A percentile compares a stretch with the other conserved stretches of the same genome.
These are phyloP conservation scores for Acleris laterana DNA, from an alignment of 2,888 invertebrate species.

Conservation along the genomic window DNA sequence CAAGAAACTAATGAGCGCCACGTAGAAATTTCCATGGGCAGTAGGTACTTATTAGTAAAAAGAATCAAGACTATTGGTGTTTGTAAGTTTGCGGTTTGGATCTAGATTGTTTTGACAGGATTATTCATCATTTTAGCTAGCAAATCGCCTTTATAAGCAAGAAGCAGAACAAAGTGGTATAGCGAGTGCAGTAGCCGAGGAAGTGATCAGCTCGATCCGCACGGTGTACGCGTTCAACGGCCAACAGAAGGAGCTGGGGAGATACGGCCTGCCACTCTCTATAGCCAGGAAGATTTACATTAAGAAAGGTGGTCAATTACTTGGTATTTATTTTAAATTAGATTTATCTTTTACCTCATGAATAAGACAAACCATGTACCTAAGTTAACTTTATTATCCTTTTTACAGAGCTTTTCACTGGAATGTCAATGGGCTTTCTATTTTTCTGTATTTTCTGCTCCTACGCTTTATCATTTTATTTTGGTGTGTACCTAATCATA, in stretches of 20 bases:
- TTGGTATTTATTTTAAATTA: neutral
- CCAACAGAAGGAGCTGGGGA: constrained; percentile 86
- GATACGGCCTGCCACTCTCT: constrained; percentile 85
- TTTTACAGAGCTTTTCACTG: constrained; percentile 82
- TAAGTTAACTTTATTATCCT: neutral
- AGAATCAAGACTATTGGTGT: no score
- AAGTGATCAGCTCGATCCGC: constrained; percentile 88
- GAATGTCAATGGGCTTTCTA: constrained; percentile 87
- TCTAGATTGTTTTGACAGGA: neutral
- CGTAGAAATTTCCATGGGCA: no score
- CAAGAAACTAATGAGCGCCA: no score
- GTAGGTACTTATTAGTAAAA: no score
- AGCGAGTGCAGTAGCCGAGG: constrained; percentile 90
- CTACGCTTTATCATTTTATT: constrained; percentile 92
- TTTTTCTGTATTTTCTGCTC: constrained; percentile 90
- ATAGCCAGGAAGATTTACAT: constrained; percentile 87
- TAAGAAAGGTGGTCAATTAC: constrained; percentile 74
- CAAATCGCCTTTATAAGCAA: constrained; percentile 79
- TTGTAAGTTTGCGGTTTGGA: neutral
- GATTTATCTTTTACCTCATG: no score
- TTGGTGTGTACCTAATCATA: constrained; percentile 88
- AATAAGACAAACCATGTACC: neutral
- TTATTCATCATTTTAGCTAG: constrained; percentile 44
- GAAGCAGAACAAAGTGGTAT: constrained; percentile 88
- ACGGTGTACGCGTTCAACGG: constrained; percentile 91